Evolutionary conservation across 2,113 vertebrate genomes (phyloP), one percentile per base, ranked within the genome.

Genomic region (Holacanthus passer): DNA sequence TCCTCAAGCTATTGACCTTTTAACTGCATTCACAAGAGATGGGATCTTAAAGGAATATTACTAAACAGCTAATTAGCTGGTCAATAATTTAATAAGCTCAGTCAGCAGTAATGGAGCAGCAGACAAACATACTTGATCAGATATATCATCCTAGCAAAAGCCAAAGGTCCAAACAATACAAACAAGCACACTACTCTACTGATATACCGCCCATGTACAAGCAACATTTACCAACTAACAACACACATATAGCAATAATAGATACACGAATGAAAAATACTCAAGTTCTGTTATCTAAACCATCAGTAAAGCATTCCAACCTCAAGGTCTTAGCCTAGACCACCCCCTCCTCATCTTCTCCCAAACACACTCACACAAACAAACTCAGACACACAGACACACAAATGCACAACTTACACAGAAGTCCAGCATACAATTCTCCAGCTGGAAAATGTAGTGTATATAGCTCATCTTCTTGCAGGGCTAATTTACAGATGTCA

Each of bases 241-340:
- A 27, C 8, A 48, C 16, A 39, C 60, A 68, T 52, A 52, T 17
- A 47, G 20, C 32, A 31, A 58, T 11, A 43, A 53, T 53, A 56
- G 31, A 65, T 27, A 77, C 67, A 79, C 13, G 1, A 27, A 11
- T 29, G 27, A 45, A 43, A 14, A 32, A 39, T 37, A 56, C 39
- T 65, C 48, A 66, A 32, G 48, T 16, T 10, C 20, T 68, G 50
- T 86, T 86, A 89, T 91, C 89, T 73, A 45, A 52, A 69, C 48
- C 4, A 48, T 62, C 62, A 48, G 66, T 22, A 27, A 20, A 70
- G 71, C 82, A 89, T 90, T 92, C 78, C 84, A 77, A 75, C 48
- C 66, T 85, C 78, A 82, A 91, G 89, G 85, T 71, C 88, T 72
- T 59, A 72, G 55, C 37, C 67, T 9, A 14, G 5, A 12, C 50